Evolutionary conservation across 2,113 vertebrate species (phyloP).

Genomic region (Trinectes maculatus): DNA sequence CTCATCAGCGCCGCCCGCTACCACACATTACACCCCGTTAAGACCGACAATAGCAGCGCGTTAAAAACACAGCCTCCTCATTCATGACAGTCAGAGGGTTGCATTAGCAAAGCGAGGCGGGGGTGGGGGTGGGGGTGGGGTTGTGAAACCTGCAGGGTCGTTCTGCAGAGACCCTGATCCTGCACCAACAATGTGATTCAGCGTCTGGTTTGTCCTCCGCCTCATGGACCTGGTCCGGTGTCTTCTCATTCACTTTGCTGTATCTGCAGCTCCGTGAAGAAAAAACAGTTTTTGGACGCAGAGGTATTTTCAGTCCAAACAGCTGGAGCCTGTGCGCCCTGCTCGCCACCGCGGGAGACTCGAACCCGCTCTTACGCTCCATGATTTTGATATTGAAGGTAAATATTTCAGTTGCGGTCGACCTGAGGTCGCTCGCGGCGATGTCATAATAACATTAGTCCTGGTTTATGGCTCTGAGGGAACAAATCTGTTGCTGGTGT

Average conservation of each 20-base stretch:
- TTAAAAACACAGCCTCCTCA: slow-evolving; percentile 44
- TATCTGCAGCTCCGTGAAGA: slow-evolving; percentile 17
- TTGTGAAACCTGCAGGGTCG: slow-evolving; percentile 3
- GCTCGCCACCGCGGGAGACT: background rate
- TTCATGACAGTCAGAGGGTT: slow-evolving; percentile 51
- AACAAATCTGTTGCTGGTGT: background rate
- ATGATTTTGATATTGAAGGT: background rate
- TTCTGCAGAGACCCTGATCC: slow-evolving; percentile 17
- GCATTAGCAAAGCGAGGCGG: slow-evolving; percentile 35
- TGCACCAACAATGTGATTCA: slow-evolving; percentile 14
- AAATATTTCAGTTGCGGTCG: background rate
- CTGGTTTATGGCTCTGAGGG: background rate
- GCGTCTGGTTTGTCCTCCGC: background rate
- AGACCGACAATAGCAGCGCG: slow-evolving; percentile 57
- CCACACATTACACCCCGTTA: slow-evolving; percentile 45
- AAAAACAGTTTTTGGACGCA: slow-evolving; percentile 11
- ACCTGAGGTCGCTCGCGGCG: background rate
- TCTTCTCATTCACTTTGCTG: slow-evolving; percentile 5
- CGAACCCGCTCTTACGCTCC: background rate
- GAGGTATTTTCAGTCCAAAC: slow-evolving; percentile 36
- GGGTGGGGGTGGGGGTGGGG: slow-evolving; percentile 22
- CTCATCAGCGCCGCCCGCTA: slow-evolving; percentile 17
- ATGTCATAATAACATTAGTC: background rate
- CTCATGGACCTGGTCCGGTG: slow-evolving; percentile 6
- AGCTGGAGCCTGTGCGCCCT: slow-evolving; percentile 23